Percentiles rank a stretch among this genome's conserved stretches.
Conservation (phyloP, 1,140 invertebrate genomes). For the Drosophila mauritiana region DNA sequence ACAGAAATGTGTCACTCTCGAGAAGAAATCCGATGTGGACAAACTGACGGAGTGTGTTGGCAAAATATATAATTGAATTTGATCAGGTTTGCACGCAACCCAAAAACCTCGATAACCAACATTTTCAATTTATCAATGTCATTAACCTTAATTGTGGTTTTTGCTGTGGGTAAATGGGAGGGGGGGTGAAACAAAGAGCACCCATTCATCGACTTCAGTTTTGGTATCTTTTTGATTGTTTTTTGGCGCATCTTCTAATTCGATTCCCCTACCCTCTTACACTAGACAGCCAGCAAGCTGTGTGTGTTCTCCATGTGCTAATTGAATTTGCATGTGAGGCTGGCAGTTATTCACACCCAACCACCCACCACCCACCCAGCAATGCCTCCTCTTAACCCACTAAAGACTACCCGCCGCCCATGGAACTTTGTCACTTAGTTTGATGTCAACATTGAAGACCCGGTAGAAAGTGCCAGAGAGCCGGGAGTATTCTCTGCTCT, state of each 20-base stretch:
- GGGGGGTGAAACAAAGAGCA: conserved; percentile 23
- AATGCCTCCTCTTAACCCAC: conserved; percentile 15
- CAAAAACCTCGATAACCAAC: conserved; percentile 71
- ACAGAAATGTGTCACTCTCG: conserved; percentile 37
- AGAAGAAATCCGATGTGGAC: neutral
- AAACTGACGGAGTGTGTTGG: conserved; percentile 30
- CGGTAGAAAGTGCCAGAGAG: conserved; percentile 25
- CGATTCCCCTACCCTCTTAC: conserved; percentile 38
- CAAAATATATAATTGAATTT: conserved; percentile 67
- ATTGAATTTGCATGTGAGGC: conserved; percentile 68
- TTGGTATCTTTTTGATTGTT: conserved; percentile 41
- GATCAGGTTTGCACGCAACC: conserved; percentile 56
- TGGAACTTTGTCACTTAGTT: conserved; percentile 37
- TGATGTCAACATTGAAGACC: conserved; percentile 42
- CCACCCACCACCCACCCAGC: conserved; percentile 3
- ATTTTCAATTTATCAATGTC: conserved; percentile 74
- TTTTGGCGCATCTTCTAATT: conserved; percentile 53
- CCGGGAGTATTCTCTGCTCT: conserved; percentile 32
- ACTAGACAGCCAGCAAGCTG: conserved; percentile 17
- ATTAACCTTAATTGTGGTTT: conserved; percentile 72
- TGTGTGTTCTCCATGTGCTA: conserved; percentile 30
- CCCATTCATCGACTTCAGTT: conserved; percentile 44
- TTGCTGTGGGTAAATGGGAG: neutral
- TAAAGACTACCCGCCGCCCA: conserved; percentile 1
- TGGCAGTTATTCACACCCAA: conserved; percentile 21